phyloP scores from a whole-genome alignment of 2,888 invertebrate genomes.

The Hirtodrosophila cameraria region DNA sequence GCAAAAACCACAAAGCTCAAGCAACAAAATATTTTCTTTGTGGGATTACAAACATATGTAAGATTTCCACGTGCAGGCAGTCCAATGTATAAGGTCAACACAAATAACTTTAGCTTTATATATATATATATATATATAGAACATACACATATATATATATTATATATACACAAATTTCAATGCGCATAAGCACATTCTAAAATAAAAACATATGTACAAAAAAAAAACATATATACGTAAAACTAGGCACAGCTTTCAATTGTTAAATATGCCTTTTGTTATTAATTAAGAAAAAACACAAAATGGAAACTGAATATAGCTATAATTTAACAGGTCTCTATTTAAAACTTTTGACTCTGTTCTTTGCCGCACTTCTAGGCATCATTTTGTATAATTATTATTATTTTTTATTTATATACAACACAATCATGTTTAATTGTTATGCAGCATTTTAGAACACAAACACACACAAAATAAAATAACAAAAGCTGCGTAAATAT shows the following conservation, averaged over 20 bases:
- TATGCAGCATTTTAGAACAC: constrained; percentile 58
- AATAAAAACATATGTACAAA: constrained; percentile 31
- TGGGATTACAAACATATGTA: constrained; percentile 14
- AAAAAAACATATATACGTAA: constrained; percentile 25
- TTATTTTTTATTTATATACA: constrained; percentile 31
- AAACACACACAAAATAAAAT: constrained; percentile 14
- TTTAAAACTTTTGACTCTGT: constrained; percentile 31
- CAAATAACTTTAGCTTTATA: constrained; percentile 50
- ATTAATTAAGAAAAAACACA: constrained; percentile 51
- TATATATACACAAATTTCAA: constrained; percentile 22
- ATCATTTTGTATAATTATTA: constrained; percentile 42
- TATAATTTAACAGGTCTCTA: constrained; percentile 41
- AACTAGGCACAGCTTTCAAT: constrained; percentile 40
- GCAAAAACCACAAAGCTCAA: constrained; percentile 29
- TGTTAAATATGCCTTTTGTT: constrained; percentile 38
- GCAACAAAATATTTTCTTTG: constrained; percentile 6
- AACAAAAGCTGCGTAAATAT: constrained; percentile 46
- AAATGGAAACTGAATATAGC: constrained; percentile 25
- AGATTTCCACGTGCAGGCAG: constrained; percentile 49
- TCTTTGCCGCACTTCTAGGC: constrained; percentile 41
- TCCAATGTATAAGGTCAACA: constrained; percentile 51
- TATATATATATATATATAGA: constrained; percentile 2
- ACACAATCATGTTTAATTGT: constrained; percentile 61
- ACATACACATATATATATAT: constrained; percentile 8
- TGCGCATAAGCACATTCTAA: constrained; percentile 41